Evolutionary conservation across 2,888 invertebrate genomes (phyloP).

Genomic region (Pheosia tremula): DNA sequence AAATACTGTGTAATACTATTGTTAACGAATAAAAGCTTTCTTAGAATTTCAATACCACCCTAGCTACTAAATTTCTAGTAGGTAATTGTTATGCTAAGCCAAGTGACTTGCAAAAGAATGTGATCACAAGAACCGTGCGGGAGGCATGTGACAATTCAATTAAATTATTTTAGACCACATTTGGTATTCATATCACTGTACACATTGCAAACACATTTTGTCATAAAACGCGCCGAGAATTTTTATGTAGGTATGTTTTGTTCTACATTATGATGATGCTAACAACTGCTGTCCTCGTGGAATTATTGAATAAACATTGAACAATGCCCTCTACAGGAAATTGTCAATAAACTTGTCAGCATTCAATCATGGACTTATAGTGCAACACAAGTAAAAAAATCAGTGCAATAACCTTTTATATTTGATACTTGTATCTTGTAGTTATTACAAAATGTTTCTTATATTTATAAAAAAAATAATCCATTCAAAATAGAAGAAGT

Average conservation of each 20-base stretch:
- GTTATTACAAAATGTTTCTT: not conserved
- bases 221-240: constrained; percentile 47
- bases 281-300: constrained; percentile 41
- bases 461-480: too few relatives aligned
- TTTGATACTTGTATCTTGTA: not conserved
- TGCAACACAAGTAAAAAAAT: constrained; percentile 46
- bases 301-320: constrained; percentile 70
- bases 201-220: constrained; percentile 46
- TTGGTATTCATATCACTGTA: constrained; percentile 55
- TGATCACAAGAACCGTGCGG: constrained; percentile 31
- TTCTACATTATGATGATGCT: constrained; percentile 21
- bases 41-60: too few relatives aligned
- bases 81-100: constrained; percentile 2
- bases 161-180: constrained; percentile 46
- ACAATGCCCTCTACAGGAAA: constrained; percentile 71
- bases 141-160: constrained; percentile 40
- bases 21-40: too few relatives aligned
- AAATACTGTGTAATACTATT: too few relatives aligned
- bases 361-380: constrained; percentile 41
- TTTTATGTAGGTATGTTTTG: constrained; percentile 25
- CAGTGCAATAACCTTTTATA: constrained; percentile 49
- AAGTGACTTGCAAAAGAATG: constrained; percentile 25
- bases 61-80: not conserved
- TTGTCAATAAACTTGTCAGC: constrained; percentile 72
- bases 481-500: too few relatives aligned